phyloP scores from a whole-genome alignment of 2,113 vertebrate species.

The Rousettus leschenaultii region DNA sequence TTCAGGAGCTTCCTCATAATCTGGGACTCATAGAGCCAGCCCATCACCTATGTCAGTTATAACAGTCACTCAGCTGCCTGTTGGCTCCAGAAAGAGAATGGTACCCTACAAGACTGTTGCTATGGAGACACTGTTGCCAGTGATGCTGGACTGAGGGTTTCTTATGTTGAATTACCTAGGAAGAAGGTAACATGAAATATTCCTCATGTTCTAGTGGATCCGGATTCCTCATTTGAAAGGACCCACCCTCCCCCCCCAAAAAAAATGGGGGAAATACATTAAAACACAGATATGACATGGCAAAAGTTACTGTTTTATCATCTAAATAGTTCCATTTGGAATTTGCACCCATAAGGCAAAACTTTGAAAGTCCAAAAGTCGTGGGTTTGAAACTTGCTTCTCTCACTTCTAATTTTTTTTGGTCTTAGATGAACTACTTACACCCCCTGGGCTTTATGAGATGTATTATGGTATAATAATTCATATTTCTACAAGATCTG shows the following conservation, averaged over 20 bases:
- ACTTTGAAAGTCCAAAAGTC: background rate
- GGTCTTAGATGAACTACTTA: background rate
- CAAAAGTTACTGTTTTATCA: background rate
- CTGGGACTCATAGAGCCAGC: background rate
- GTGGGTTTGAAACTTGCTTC: background rate
- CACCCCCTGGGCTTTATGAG: background rate
- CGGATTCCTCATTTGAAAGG: background rate
- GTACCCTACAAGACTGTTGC: background rate
- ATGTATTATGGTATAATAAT: accelerated
- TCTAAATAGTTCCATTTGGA: background rate
- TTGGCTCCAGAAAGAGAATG: background rate
- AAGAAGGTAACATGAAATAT: background rate
- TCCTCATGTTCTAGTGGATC: background rate
- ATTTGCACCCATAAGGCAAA: background rate
- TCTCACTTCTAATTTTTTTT: background rate
- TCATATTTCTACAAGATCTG: background rate
- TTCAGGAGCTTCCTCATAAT: background rate
- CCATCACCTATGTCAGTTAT: background rate
- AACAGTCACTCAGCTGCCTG: background rate
- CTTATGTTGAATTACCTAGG: background rate
- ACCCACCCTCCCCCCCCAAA: too few species aligned
- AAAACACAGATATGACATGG: background rate
- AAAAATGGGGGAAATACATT: background rate
- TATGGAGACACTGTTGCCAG: background rate
- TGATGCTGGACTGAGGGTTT: background rate